Percentiles rank a stretch among this genome's conserved stretches.
These are phyloP conservation scores for Crypturellus tataupa DNA, from an alignment of 2,797 vertebrate genomes.

Conservation along the genomic window DNA sequence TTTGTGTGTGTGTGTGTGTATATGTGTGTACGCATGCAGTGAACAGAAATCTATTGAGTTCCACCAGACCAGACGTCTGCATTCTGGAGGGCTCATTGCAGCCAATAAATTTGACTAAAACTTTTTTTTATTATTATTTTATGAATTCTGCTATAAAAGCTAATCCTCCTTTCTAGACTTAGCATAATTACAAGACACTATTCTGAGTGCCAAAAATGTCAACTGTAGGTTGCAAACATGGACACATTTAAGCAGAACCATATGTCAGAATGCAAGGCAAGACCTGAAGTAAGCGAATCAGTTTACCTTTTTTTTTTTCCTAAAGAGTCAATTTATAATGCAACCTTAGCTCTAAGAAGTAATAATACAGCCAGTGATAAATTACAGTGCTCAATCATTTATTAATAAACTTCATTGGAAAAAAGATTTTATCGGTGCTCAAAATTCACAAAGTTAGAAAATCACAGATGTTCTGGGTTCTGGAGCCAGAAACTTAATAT, in stretches of 20 bases:
- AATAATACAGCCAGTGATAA: conserved; percentile 16
- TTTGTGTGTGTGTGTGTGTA: conserved; percentile 1
- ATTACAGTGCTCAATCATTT: conserved; percentile 33
- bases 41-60: conserved; percentile 84
- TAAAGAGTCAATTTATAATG: conserved; percentile 70
- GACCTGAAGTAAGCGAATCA: conserved; percentile 61
- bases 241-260: conserved; percentile 83
- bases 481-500: conserved; percentile 37
- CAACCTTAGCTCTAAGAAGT: conserved; percentile 58
- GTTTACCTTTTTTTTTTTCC: conserved; percentile 70
- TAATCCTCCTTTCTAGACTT: conserved; percentile 82
- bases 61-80: conserved; percentile 85
- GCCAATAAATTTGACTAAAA: conserved; percentile 84
- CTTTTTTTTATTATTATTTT: conserved; percentile 75
- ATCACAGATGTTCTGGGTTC: conserved; percentile 8
- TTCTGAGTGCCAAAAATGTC: conserved; percentile 83
- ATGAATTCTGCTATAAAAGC: conserved; percentile 84
- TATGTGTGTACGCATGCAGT: background rate
- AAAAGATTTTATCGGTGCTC: conserved; percentile 16
- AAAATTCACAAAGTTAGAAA: background rate
- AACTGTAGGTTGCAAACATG: conserved; percentile 82
- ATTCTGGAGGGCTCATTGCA: conserved; percentile 83
- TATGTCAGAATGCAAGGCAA: conserved; percentile 76
- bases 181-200: conserved; percentile 83
- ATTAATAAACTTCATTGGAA: conserved; percentile 41